Evolutionary conservation across 2,888 invertebrate species (phyloP).

Genomic region (Argyra leucocephala): DNA sequence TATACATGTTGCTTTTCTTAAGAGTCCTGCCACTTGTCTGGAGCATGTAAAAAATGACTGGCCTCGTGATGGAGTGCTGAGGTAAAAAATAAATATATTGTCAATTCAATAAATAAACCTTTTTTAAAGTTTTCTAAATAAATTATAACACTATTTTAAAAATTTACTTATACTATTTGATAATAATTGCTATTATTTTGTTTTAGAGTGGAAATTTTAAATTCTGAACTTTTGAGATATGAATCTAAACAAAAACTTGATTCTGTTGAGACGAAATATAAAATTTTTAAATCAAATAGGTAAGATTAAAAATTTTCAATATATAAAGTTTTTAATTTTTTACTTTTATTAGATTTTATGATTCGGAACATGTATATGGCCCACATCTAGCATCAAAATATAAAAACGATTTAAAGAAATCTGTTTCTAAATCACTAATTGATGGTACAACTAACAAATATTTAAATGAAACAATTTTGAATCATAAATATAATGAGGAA

Average conservation of each 20-base stretch:
- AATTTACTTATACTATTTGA: too few species aligned
- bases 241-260: background rate
- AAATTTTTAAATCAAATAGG: too few species aligned
- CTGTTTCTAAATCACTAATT: background rate
- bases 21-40: slow-evolving; percentile 86
- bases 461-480: slow-evolving; percentile 15
- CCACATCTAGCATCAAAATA: background rate
- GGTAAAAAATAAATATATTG: slow-evolving; percentile 25
- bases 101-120: background rate
- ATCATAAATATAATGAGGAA: background rate
- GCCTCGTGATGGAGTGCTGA: slow-evolving; percentile 89
- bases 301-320: too few species aligned
- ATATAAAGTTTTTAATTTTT: background rate
- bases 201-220: slow-evolving; percentile 12
- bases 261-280: too few species aligned
- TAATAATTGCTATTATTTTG: background rate
- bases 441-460: background rate
- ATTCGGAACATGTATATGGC: background rate
- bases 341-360: background rate
- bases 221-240: slow-evolving; percentile 7
- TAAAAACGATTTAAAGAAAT: background rate
- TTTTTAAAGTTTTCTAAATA: too few species aligned
- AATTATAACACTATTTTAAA: too few species aligned
- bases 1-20: slow-evolving; percentile 88
- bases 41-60: slow-evolving; percentile 79